Percentiles rank a stretch among this genome's conserved stretches.
phyloP scores from a whole-genome alignment of 2,888 invertebrate species.

The Ditula angustiorana region DNA sequence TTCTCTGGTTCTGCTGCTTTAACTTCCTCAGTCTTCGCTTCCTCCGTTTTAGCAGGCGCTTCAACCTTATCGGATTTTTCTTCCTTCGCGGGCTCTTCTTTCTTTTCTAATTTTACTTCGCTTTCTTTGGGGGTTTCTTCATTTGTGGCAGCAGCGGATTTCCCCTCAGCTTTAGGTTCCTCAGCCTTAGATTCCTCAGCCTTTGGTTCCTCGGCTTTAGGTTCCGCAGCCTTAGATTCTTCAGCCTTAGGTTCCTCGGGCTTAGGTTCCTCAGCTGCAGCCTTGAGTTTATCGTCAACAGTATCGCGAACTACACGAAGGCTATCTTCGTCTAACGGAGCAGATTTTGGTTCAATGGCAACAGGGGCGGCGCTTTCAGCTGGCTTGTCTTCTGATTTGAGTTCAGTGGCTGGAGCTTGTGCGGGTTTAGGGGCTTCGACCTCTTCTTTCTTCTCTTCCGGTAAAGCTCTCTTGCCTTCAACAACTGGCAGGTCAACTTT shows the following conservation, averaged over 20 bases:
- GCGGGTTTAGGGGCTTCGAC: constrained; percentile 34
- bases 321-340: constrained; percentile 55
- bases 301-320: constrained; percentile 73
- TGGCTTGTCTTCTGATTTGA: constrained; percentile 47
- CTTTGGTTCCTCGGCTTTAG: constrained; percentile 58
- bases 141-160: constrained; percentile 42
- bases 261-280: constrained; percentile 44
- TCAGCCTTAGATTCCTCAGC: constrained; percentile 36
- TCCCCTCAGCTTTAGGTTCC: constrained; percentile 43
- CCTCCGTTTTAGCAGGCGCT: constrained; percentile 31
- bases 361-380: constrained; percentile 45
- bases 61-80: constrained; percentile 39
- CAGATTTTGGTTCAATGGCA: constrained; percentile 41
- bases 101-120: constrained; percentile 25
- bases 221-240: constrained; percentile 41
- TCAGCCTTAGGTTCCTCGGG: constrained; percentile 50
- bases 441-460: constrained; percentile 60
- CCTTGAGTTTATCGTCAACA: constrained; percentile 64
- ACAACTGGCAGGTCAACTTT: constrained; percentile 66
- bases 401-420: constrained; percentile 44
- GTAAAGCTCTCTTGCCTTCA: constrained; percentile 70
- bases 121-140: constrained; percentile 36
- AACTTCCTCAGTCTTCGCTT: constrained; percentile 40
- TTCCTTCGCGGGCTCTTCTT: constrained; percentile 31
- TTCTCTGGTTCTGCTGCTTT: constrained; percentile 41